Conservation (phyloP, 35 echinoderm and acorn worm genomes). For the Anneissia japonica region DNA sequence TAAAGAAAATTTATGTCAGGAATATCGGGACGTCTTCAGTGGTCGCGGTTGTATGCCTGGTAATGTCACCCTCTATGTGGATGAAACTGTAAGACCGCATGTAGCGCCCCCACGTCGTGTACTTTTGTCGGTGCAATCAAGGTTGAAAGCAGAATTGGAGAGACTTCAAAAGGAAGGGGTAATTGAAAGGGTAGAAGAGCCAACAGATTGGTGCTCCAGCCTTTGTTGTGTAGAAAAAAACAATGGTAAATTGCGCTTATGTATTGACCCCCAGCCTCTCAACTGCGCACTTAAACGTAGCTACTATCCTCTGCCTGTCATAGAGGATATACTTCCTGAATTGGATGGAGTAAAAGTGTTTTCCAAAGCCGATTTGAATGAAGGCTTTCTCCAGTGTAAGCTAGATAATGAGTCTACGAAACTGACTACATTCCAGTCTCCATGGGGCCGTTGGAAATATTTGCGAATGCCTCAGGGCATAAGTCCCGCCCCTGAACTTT, state of each 20-base stretch:
- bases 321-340: conserved; percentile 7
- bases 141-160: conserved; percentile 27
- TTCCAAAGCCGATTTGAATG: not conserved
- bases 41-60: conserved; percentile 49
- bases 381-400: not conserved
- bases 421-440: conserved; percentile 16
- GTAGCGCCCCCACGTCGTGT: conserved; percentile 9
- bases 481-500: conserved; percentile 29
- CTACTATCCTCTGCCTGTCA: not conserved
- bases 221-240: conserved; percentile 17
- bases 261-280: conserved; percentile 47
- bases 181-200: conserved; percentile 33
- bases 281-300: conserved; percentile 14
- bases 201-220: not conserved
- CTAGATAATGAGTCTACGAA: not conserved
- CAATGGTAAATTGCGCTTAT: conserved; percentile 36
- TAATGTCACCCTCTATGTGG: conserved; percentile 4
- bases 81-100: conserved; percentile 24
- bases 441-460: not conserved
- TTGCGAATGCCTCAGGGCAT: conserved; percentile 29
- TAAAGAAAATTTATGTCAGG: not conserved
- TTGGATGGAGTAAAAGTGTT: not conserved
- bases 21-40: conserved; percentile 30
- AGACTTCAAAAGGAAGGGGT: conserved; percentile 16
- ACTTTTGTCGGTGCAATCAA: conserved; percentile 11